phyloP scores from a whole-genome alignment of 2,888 invertebrate genomes.

The Sphaeridia pumilis region DNA sequence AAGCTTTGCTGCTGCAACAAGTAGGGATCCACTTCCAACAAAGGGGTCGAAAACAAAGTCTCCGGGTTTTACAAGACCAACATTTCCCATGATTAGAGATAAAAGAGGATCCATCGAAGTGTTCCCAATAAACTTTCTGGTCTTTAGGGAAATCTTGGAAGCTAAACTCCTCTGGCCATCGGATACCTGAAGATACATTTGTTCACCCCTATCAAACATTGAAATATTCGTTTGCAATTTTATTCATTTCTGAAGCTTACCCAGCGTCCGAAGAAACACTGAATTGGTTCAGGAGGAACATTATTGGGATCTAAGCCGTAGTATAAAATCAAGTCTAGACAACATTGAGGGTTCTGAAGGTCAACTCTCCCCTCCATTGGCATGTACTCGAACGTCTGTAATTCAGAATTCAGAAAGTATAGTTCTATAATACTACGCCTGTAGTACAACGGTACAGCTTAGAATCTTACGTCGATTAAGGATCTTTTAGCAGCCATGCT shows the following conservation, averaged over 20 bases:
- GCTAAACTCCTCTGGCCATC: conserved; percentile 76
- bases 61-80: conserved; percentile 60
- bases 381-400: conserved; percentile 60
- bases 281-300: conserved; percentile 59
- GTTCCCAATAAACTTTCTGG: conserved; percentile 88
- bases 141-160: conserved; percentile 64
- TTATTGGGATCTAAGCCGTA: conserved; percentile 69
- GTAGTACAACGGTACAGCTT: no score
- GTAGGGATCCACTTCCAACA: conserved; percentile 55
- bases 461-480: conserved; percentile 74
- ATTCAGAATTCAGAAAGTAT: no score
- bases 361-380: conserved; percentile 68
- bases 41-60: conserved; percentile 87
- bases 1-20: conserved; percentile 67
- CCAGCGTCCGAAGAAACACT: conserved; percentile 77
- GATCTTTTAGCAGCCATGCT: conserved; percentile 65
- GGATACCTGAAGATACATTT: conserved; percentile 53
- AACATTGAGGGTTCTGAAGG: conserved; percentile 66
- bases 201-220: neutral
- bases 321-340: conserved; percentile 72
- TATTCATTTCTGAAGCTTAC: no score
- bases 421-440: no score
- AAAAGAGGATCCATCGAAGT: conserved; percentile 97
- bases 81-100: conserved; percentile 89
- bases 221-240: no score